A percentile compares a stretch with the other conserved stretches of the same genome.
Conservation (phyloP, 1,140 invertebrate genomes). For the Oryzaephilus surinamensis region DNA sequence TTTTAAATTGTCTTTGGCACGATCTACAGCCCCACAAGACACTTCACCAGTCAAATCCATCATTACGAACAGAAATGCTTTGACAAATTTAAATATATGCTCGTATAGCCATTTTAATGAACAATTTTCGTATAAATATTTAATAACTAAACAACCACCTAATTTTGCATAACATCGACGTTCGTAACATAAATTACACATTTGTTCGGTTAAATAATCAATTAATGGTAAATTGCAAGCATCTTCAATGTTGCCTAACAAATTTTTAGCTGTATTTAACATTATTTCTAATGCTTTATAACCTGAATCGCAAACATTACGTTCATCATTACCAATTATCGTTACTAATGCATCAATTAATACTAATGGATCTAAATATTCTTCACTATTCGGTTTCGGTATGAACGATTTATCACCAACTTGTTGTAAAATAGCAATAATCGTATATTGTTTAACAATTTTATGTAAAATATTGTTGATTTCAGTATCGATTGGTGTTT, state of each 20-base stretch:
- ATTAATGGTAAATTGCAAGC: slow-evolving; percentile 87
- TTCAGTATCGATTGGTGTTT: slow-evolving; percentile 75
- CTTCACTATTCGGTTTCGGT: slow-evolving; percentile 34
- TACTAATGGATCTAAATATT: slow-evolving; percentile 73
- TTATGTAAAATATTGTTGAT: slow-evolving; percentile 75
- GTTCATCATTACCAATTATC: slow-evolving; percentile 95
- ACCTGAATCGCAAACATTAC: slow-evolving; percentile 89
- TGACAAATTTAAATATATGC: slow-evolving; percentile 85
- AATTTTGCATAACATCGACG: slow-evolving; percentile 96
- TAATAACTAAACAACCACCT: slow-evolving; percentile 91
- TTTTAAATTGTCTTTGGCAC: slow-evolving; percentile 86
- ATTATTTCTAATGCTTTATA: slow-evolving; percentile 78
- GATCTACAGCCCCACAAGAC: slow-evolving; percentile 91
- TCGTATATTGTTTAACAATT: slow-evolving; percentile 86
- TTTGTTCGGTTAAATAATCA: slow-evolving; percentile 89
- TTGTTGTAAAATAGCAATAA: slow-evolving; percentile 90
- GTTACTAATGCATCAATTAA: slow-evolving; percentile 87
- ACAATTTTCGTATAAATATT: slow-evolving; percentile 88
- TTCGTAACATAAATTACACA: slow-evolving; percentile 93
- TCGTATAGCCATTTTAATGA: slow-evolving; percentile 84
- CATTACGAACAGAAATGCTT: slow-evolving; percentile 93
- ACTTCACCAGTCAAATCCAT: slow-evolving; percentile 94
- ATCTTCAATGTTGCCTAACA: slow-evolving; percentile 81
- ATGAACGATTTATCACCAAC: slow-evolving; percentile 63
- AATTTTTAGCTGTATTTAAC: slow-evolving; percentile 78